Evolutionary conservation across 2,888 invertebrate genomes (phyloP).

Genomic region (Orthosia cruda): DNA sequence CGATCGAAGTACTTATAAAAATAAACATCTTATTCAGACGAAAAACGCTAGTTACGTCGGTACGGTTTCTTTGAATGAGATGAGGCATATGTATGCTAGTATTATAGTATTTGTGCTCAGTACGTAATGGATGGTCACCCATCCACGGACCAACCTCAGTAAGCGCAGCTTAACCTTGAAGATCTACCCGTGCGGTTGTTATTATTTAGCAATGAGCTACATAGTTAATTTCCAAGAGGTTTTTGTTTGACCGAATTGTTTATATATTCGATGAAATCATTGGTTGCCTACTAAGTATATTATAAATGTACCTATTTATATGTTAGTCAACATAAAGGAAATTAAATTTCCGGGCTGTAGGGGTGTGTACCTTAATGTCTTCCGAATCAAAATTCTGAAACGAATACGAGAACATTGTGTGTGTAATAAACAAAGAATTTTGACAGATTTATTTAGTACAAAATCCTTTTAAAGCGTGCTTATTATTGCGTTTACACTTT

Average conservation of each 20-base stretch:
- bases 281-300: constrained; percentile 31
- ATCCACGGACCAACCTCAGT: no score
- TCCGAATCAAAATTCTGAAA: constrained; percentile 65
- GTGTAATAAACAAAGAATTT: constrained; percentile 66
- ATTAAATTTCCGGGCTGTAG: constrained; percentile 67
- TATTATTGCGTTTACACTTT: constrained; percentile 29
- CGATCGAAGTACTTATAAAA: no score
- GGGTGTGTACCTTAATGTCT: constrained; percentile 53
- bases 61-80: no score
- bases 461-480: constrained; percentile 47
- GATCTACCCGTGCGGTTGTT: no score
- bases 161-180: no score
- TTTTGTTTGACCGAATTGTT: constrained; percentile 28
- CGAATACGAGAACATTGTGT: constrained; percentile 41
- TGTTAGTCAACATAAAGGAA: constrained; percentile 61
- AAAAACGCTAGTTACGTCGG: no score
- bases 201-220: no score
- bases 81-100: no score
- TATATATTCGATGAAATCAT: constrained; percentile 36
- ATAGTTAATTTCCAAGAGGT: no score
- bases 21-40: no score
- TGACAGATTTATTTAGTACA: constrained; percentile 64
- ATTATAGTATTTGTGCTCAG: no score
- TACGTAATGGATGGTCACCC: no score
- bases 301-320: constrained; percentile 39